Base-by-base conservation (phyloP, 2,888 invertebrate species). In the Tineola bisselliella region DNA sequence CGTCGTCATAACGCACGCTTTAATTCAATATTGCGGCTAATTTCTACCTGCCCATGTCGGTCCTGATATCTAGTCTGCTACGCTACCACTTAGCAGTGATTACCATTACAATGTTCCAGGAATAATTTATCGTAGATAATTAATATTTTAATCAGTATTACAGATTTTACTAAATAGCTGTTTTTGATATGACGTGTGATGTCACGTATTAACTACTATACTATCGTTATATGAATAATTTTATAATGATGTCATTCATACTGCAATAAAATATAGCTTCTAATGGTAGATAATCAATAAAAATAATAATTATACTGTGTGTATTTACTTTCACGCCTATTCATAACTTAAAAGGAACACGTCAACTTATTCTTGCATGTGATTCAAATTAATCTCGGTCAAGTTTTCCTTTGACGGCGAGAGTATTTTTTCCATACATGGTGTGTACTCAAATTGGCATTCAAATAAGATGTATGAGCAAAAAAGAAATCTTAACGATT, bases 401-500 rank as follows among this genome's bases (percentile, higher is more conserved):
- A 75, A 73, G 74, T 74, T 79, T 79, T 77, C 17, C 73, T 77
- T 77, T 76, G 72, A 69, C 72, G 72, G 77, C 70, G 77, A 79
- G 75, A 78, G 76, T 78, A 74, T 66, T 77, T 79, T 74, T 76
- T 75, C 73, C 72, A 61, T 59, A 44, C 59, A 44, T 38, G 57
- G 48, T 69, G 75, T 74, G 72, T 64, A 68, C 66, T 71, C 70
- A 75, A 18, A 79, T 80, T 73, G 75, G 73, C 74, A 81, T 79
- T 79, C 75, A 78, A 79, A 79, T 79, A 70, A 77, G 76, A 70
- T 70, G 71, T 69, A 69, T 65, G 65, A 71, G 71, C 76, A 79
- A 80, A 79, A 80, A 77, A 79, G 77, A 81, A 80, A 77, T 73
- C 68, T 66, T 73, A 75, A 75, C 75, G 73, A 70, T 74, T 60